Evolutionary conservation across 2,797 vertebrate genomes (phyloP), one percentile per base, ranked within the genome.

Genomic region (Eleutherodactylus coqui): DNA sequence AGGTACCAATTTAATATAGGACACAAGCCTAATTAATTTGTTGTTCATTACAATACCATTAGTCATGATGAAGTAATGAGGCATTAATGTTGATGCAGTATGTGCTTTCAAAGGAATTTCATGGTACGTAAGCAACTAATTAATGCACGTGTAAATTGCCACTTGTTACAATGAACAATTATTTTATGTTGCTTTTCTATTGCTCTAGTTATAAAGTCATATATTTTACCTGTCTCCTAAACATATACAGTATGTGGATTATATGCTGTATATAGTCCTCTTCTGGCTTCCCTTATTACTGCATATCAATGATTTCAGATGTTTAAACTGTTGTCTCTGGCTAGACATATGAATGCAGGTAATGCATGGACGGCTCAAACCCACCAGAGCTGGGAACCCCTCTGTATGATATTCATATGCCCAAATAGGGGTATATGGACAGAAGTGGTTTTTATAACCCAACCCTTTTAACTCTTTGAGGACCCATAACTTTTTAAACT

Each of bases 11-110:
- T 67, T 87, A 84, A 87, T 87, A 87, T 75, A 84, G 82, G 82
- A 87, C 86, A 80, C 77, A 75, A 87, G 82, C 77, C 86, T 80
- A 84, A 87, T 87, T 80, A 87, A 87, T 87, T 80, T 87, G 86
- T 87, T 87, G 86, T 87, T 87, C 58, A 87, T 87, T 84, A 87
- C 86, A 87, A 87, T 87, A 80, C 82, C 86, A 87, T 87, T 87
- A 87, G 86, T 87, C 86, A 84, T 87, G 86, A 87, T 84, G 82
- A 87, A 76, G 82, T 87, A 87, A 87, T 84, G 77, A 87, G 86
- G 55, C 86, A 81, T 87, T 84, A 76, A 75, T 81, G 86, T 87
- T 75, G 86, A 87, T 87, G 76, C 86, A 87, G 82, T 67, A 84
- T 84, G 82, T 19, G 86, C 77, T 87, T 87, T 87, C 76, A 84